Conservation (phyloP, 2,888 invertebrate genomes). For the Sarcophaga caerulescens region DNA sequence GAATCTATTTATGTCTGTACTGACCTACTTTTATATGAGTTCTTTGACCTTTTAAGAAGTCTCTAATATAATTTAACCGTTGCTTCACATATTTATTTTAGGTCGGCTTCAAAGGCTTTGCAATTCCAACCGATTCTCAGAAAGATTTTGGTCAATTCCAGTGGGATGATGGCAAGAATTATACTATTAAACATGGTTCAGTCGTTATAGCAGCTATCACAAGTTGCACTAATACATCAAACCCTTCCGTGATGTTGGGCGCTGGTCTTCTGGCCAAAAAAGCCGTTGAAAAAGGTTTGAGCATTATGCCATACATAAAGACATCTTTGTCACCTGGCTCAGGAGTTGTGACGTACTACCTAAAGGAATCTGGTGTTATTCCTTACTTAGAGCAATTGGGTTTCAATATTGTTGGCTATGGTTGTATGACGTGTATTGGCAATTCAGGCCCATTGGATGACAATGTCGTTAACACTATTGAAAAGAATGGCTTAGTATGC, state of each 20-base stretch:
- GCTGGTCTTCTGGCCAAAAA: slow-evolving; percentile 97
- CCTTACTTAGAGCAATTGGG: slow-evolving; percentile 93
- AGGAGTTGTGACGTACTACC: slow-evolving; percentile 93
- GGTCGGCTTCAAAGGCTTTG: slow-evolving; percentile 97
- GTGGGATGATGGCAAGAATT: slow-evolving; percentile 89
- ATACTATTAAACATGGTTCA: slow-evolving; percentile 92
- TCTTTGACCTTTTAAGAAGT: background rate
- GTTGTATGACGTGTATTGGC: slow-evolving; percentile 99
- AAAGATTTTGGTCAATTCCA: slow-evolving; percentile 87
- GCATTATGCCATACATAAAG: slow-evolving; percentile 96
- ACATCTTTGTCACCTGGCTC: slow-evolving; percentile 98
- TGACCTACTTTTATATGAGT: background rate
- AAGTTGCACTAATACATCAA: slow-evolving; percentile 98
- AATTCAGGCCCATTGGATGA: slow-evolving; percentile 98
- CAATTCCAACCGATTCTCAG: slow-evolving; percentile 86
- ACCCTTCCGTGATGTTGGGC: slow-evolving; percentile 98
- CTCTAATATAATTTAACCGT: background rate
- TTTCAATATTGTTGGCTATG: slow-evolving; percentile 98
- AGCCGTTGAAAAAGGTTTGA: slow-evolving; percentile 94
- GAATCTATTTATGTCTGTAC: slow-evolving; percentile 18
- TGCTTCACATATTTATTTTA: slow-evolving; percentile 77
- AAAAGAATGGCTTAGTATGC: slow-evolving; percentile 96
- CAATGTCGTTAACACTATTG: slow-evolving; percentile 94
- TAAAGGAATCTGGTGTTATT: slow-evolving; percentile 93
- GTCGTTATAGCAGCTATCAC: slow-evolving; percentile 99